Evolutionary conservation across 2,888 invertebrate genomes (phyloP), one percentile per base, ranked within the genome.

Genomic region (Drosophila cognata): DNA sequence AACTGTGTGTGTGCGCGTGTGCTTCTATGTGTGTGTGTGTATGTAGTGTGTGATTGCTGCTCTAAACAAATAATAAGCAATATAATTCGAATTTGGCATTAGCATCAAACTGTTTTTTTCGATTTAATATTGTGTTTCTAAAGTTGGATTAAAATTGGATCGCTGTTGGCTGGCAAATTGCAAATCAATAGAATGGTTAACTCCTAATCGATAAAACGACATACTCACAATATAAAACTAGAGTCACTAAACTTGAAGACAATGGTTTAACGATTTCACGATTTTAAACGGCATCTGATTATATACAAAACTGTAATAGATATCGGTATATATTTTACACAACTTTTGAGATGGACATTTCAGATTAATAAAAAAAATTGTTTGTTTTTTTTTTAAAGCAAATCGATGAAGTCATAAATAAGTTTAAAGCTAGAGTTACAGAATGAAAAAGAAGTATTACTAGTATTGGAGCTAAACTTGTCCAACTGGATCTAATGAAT

Each of bases 21-120:
- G 6, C 46, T 29, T 55, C 25, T 43, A 56, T 13, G 16, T 21
- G 18, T 48, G 51, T 41, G 35, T 35, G 57, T 13, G 25, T 36
- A 51, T 25, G 33, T 65, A 7, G 21, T 46, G 48, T 51, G 46
- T 53, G 13, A 11, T 28, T 64, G 62, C 25, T 60, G 57, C 31
- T 48, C 65, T 82, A 74, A 88, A 74, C 83, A 78, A 88, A 80
- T 58, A 59, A 62, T 6, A 68, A 65, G 60, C 73, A 60, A 79
- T 71, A n/a, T 38, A 43, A 77, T 70, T 78, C 51, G 69, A 70
- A 70, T 82, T 82, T 72, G 61, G 55, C 50, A 56, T 59, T 62
- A 43, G 67, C 38, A 56, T 55, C 31, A 28, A 58, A 38, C 43
- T 38, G 28, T 48, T 60, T 31, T 62, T 64, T 63, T 48, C 51